Conservation (phyloP, 2,113 vertebrate species). For the Pangasianodon hypophthalmus region DNA sequence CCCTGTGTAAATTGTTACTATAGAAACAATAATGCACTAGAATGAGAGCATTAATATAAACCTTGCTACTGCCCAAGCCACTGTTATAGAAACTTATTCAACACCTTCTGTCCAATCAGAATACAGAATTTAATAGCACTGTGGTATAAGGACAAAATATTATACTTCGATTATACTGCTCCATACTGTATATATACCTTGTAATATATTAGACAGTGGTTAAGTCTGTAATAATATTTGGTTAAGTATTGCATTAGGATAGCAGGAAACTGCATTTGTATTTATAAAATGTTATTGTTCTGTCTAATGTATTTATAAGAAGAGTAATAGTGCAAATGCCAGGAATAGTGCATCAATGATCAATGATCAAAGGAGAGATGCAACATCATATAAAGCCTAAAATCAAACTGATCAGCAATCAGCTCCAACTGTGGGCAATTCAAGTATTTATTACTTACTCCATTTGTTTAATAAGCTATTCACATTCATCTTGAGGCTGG, state of each 20-base stretch:
- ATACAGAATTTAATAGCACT: background rate
- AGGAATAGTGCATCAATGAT: background rate
- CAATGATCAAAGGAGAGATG: background rate
- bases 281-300: background rate
- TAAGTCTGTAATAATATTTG: background rate
- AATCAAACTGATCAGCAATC: background rate
- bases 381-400: background rate
- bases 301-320: background rate
- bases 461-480: slow-evolving; percentile 77
- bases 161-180: background rate
- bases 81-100: background rate
- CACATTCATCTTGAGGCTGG: slow-evolving; percentile 72
- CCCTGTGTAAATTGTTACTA: background rate
- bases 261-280: background rate
- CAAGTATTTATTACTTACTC: slow-evolving; percentile 70
- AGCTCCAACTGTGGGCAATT: background rate
- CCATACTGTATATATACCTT: background rate
- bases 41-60: background rate
- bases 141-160: background rate
- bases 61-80: background rate
- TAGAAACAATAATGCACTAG: background rate
- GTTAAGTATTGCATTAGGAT: background rate
- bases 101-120: background rate
- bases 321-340: background rate
- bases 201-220: background rate